Evolutionary conservation across 2,797 vertebrate genomes (phyloP).

Genomic region (Numenius phaeopus): DNA sequence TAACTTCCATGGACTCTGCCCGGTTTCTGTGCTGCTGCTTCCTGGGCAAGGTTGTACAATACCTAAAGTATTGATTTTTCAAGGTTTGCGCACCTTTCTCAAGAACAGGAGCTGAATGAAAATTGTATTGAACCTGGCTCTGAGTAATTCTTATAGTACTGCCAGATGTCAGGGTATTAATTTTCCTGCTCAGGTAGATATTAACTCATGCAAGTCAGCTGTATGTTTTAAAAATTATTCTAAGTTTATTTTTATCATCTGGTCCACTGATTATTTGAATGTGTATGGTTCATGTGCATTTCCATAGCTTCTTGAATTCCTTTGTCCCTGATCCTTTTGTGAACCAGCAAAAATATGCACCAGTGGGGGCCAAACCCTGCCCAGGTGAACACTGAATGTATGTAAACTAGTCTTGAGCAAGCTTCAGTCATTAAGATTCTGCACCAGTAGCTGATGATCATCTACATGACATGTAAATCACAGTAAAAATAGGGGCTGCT

Average conservation of each 20-base stretch:
- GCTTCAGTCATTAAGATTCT: neutral
- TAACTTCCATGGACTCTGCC: neutral
- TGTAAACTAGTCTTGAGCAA: neutral
- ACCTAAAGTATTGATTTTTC: neutral
- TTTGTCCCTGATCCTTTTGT: neutral
- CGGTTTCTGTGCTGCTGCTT: neutral
- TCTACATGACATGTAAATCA: neutral
- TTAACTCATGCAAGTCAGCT: neutral
- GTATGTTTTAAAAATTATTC: neutral
- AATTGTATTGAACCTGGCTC: neutral
- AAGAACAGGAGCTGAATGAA: neutral
- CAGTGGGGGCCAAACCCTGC: neutral
- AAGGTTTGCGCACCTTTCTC: neutral
- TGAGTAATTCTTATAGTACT: neutral
- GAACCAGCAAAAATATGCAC: neutral
- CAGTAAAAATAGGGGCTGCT: conserved; percentile 20
- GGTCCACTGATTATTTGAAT: neutral
- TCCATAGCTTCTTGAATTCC: neutral
- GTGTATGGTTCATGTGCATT: neutral
- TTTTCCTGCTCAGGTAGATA: neutral
- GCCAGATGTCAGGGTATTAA: neutral
- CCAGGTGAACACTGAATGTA: neutral
- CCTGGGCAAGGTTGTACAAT: neutral
- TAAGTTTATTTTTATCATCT: neutral
- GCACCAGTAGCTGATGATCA: neutral